phyloP scores from a whole-genome alignment of 2,797 vertebrate genomes.

The Pteronotus mesoamericanus region DNA sequence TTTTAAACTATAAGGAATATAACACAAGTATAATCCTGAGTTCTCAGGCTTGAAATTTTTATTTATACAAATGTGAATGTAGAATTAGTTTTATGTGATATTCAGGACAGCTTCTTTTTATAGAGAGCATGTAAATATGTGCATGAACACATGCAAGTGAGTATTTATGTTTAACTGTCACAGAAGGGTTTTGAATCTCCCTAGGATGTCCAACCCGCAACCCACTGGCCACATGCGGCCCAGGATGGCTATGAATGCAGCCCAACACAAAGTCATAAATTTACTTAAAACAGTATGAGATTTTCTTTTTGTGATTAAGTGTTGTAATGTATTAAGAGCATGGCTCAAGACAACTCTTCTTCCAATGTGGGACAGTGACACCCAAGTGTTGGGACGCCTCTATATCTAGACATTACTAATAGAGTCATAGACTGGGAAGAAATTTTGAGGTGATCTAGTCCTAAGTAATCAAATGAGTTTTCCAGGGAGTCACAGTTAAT shows the following conservation, averaged over 20 bases:
- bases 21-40: neutral
- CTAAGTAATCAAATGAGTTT: neutral
- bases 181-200: neutral
- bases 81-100: neutral
- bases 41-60: neutral
- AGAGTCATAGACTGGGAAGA: neutral
- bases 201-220: too few relatives aligned
- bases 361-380: too few relatives aligned
- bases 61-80: neutral
- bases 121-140: neutral
- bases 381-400: too few relatives aligned
- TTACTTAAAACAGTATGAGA: too few relatives aligned
- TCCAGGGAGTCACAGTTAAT: neutral
- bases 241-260: too few relatives aligned
- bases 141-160: neutral
- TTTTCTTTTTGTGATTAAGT: too few relatives aligned
- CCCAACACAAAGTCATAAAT: too few relatives aligned
- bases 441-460: conserved; percentile 4
- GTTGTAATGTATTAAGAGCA: too few relatives aligned
- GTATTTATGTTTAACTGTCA: neutral
- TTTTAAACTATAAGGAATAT: neutral
- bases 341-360: too few relatives aligned
- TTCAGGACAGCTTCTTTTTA: neutral
- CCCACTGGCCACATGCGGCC: too few relatives aligned
- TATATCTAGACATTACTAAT: neutral